Conservation (phyloP, 2,113 vertebrate genomes). For the Myrmophylax atrothorax region DNA sequence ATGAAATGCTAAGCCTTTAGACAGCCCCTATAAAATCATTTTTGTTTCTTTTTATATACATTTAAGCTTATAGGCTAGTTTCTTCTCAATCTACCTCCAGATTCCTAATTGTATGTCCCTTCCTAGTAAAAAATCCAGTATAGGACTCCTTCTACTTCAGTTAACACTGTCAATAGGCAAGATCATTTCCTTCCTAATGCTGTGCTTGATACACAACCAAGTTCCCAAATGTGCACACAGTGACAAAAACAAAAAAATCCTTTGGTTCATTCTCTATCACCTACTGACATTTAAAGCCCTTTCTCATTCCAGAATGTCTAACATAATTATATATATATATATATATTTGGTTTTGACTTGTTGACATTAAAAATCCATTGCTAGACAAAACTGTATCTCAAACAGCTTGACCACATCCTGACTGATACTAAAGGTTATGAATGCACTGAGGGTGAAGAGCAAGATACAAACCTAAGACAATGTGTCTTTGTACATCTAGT, state of each 20-base stretch:
- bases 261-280: background rate
- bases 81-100: background rate
- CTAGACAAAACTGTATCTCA: background rate
- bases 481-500: background rate
- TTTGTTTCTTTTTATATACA: background rate
- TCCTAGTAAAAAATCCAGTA: background rate
- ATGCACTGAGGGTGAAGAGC: background rate
- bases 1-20: background rate
- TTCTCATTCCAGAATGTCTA: background rate
- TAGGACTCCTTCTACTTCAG: background rate
- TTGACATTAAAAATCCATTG: background rate
- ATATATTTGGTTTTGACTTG: background rate
- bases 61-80: background rate
- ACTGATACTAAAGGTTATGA: background rate
- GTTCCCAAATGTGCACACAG: accelerated
- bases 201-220: background rate
- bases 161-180: background rate
- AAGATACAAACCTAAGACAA: background rate
- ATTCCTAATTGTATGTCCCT: background rate
- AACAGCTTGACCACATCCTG: background rate
- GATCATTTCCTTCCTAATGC: background rate
- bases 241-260: background rate
- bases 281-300: background rate
- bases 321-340: background rate
- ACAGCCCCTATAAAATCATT: background rate